A percentile compares a stretch with the other conserved stretches of the same genome.
Evolutionary conservation across 2,888 invertebrate genomes (phyloP).

Genomic region (Tuta absoluta): DNA sequence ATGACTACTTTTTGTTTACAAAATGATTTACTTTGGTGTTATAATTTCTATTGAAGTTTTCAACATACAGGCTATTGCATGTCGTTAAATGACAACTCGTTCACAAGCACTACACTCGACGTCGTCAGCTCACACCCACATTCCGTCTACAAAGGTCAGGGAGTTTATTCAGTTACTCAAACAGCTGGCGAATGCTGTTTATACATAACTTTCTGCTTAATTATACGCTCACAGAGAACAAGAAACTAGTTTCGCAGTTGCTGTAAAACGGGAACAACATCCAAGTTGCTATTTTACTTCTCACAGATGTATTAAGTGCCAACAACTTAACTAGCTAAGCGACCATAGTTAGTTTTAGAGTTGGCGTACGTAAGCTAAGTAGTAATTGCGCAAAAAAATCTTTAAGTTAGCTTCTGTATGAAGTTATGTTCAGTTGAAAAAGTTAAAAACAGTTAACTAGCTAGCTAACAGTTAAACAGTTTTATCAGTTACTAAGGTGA

Average conservation of each 20-base stretch:
- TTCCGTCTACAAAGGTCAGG: not conserved
- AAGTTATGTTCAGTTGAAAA: too few relatives aligned
- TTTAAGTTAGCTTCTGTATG: too few relatives aligned
- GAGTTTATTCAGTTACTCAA: slow-evolving; percentile 6
- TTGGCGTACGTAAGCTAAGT: too few relatives aligned
- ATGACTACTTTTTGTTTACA: too few relatives aligned
- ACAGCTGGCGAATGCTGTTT: slow-evolving; percentile 1
- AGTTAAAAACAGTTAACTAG: too few relatives aligned
- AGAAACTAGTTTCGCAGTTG: slow-evolving; percentile 16
- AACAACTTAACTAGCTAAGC: slow-evolving; percentile 6
- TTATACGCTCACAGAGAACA: slow-evolving; percentile 12
- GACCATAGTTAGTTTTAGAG: not conserved
- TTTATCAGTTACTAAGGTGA: too few relatives aligned
- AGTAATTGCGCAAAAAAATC: too few relatives aligned
- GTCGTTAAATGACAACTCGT: too few relatives aligned
- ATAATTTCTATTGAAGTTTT: too few relatives aligned
- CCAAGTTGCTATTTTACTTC: slow-evolving; percentile 1
- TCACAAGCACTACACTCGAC: not conserved
- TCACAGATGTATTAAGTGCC: slow-evolving; percentile 4
- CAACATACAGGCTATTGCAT: too few relatives aligned
- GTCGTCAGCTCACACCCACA: not conserved
- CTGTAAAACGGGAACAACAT: slow-evolving; percentile 7
- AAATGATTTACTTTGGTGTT: too few relatives aligned
- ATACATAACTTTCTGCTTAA: slow-evolving; percentile 15
- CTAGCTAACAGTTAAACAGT: too few relatives aligned